These are phyloP conservation scores for Sturmia bella DNA, from an alignment of 2,888 invertebrate genomes.

Conservation along the genomic window DNA sequence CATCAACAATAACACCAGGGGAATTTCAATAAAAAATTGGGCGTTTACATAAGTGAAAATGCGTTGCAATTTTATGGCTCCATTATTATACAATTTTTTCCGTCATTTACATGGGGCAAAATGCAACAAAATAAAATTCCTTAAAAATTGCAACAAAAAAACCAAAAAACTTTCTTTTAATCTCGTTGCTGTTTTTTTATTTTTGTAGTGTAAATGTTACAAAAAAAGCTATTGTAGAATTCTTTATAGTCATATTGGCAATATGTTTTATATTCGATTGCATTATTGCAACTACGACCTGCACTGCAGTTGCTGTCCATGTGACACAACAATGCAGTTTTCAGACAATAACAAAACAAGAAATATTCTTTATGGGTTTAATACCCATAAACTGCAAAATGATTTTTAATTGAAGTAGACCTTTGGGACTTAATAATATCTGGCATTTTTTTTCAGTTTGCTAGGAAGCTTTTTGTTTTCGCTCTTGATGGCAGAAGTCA, in stretches of 20 bases:
- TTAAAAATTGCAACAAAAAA: slow-evolving; percentile 35
- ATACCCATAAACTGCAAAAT: slow-evolving; percentile 73
- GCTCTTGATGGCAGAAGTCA: slow-evolving; percentile 57
- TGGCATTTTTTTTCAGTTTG: slow-evolving; percentile 47
- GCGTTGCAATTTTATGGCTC: slow-evolving; percentile 69
- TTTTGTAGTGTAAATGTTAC: slow-evolving; percentile 51
- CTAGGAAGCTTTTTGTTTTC: slow-evolving; percentile 42
- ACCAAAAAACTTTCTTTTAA: slow-evolving; percentile 63
- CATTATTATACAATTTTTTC: slow-evolving; percentile 64
- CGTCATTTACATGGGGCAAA: slow-evolving; percentile 58
- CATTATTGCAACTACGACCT: slow-evolving; percentile 53
- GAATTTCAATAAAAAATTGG: slow-evolving; percentile 70
- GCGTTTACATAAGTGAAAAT: slow-evolving; percentile 70
- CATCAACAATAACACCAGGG: slow-evolving; percentile 59
- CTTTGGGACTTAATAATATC: slow-evolving; percentile 78
- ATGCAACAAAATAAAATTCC: slow-evolving; percentile 34
- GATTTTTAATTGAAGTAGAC: slow-evolving; percentile 81
- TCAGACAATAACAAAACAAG: slow-evolving; percentile 61
- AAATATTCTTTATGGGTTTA: slow-evolving; percentile 65
- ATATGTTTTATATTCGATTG: slow-evolving; percentile 46
- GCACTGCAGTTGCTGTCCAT: slow-evolving; percentile 20
- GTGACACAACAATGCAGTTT: slow-evolving; percentile 60
- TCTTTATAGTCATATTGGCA: slow-evolving; percentile 44
- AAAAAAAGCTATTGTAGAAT: slow-evolving; percentile 49
- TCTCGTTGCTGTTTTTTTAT: slow-evolving; percentile 43